Evolutionary conservation across 64 coral and sea anemone species (phyloP).

Genomic region (Stylophora pistillata): DNA sequence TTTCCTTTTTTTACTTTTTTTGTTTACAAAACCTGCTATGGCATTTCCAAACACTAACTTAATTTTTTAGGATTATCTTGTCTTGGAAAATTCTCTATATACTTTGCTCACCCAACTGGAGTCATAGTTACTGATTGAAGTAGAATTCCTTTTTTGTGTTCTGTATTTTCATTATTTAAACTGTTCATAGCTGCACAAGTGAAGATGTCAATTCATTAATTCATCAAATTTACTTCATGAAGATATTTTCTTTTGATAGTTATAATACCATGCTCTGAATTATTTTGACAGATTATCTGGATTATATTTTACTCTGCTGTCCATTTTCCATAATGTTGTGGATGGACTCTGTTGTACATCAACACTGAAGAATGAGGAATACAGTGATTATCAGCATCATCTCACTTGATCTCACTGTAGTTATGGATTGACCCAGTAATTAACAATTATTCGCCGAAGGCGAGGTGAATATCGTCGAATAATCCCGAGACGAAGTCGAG

Average conservation of each 20-base stretch:
- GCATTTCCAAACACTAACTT: too few species aligned
- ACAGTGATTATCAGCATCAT: not conserved
- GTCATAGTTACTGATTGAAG: too few species aligned
- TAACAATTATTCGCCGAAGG: too few species aligned
- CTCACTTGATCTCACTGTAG: not conserved
- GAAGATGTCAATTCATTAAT: not conserved
- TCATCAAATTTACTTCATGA: not conserved
- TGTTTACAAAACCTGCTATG: too few species aligned
- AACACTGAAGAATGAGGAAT: not conserved
- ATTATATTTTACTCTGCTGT: conserved; percentile 74
- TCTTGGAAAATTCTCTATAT: too few species aligned
- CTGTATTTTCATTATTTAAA: not conserved
- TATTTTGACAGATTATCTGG: conserved; percentile 56
- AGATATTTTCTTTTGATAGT: not conserved
- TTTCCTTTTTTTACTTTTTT: too few species aligned
- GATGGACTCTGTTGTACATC: not conserved
- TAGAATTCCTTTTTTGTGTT: not conserved
- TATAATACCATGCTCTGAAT: not conserved
- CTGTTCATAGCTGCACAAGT: not conserved
- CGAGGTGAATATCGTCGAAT: too few species aligned
- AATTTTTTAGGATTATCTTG: too few species aligned
- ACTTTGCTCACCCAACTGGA: too few species aligned
- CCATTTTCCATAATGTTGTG: conserved; percentile 25
- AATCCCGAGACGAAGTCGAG: too few species aligned
- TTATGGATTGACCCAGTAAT: not conserved